phyloP scores from a whole-genome alignment of 2,888 invertebrate species.

The Sminthurinus aureus region DNA sequence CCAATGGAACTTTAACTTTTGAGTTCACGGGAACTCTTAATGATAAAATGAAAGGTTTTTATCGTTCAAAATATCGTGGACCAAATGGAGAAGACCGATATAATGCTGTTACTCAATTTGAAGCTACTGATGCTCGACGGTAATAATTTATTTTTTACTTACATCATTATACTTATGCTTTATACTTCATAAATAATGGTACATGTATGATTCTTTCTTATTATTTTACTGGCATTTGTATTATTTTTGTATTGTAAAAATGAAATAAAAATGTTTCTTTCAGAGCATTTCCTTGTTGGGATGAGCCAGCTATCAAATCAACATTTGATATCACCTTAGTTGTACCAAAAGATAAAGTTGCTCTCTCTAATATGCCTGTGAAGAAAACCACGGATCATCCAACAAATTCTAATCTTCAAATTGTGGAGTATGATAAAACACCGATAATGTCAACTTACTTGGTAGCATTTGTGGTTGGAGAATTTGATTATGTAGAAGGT shows the following conservation, averaged over 20 bases:
- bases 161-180: too few species aligned
- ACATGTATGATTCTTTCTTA: too few species aligned
- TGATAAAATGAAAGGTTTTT: conserved; percentile 95
- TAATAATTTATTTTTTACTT: too few species aligned
- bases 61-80: conserved; percentile 82
- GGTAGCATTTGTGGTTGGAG: conserved; percentile 92
- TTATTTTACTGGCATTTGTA: too few species aligned
- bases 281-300: conserved; percentile 34
- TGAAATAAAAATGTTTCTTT: not conserved
- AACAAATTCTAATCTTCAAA: conserved; percentile 61
- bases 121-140: conserved; percentile 88
- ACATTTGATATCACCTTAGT: conserved; percentile 46
- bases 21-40: conserved; percentile 86
- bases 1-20: conserved; percentile 67
- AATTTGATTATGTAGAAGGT: conserved; percentile 91
- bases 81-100: conserved; percentile 78
- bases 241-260: not conserved
- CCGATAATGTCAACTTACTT: conserved; percentile 96
- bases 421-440: too few species aligned
- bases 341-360: conserved; percentile 42
- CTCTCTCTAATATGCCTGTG: conserved; percentile 47
- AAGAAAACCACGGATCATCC: not conserved
- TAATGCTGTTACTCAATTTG: conserved; percentile 92
- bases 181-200: conserved; percentile 71
- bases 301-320: conserved; percentile 52